Evolutionary conservation across 53 echinoderm and acorn worm species (phyloP).

Genomic region (Echinarachnius parma): DNA sequence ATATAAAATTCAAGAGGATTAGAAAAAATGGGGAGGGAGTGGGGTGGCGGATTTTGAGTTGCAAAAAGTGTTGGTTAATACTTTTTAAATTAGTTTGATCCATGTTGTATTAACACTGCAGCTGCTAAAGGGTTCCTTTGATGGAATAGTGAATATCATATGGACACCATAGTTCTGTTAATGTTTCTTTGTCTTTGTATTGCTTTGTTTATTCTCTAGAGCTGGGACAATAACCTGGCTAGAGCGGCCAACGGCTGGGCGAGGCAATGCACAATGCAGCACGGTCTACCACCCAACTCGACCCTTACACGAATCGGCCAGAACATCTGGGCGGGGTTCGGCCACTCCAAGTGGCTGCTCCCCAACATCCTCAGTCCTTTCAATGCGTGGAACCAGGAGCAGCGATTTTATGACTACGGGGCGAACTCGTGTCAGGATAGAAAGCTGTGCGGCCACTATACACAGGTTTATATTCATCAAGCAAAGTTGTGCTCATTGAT

Average conservation of each 20-base stretch:
- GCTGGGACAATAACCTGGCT: constrained; percentile 56
- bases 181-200: not conserved
- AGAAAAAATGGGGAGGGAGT: no score
- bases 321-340: constrained; percentile 66
- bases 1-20: no score
- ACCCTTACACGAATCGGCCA: constrained; percentile 53
- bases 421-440: constrained; percentile 26
- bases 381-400: constrained; percentile 34
- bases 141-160: no score
- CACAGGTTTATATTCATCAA: constrained; percentile 48
- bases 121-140: no score
- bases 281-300: constrained; percentile 44
- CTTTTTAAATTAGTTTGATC: no score
- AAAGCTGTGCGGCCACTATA: constrained; percentile 39
- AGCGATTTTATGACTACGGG: constrained; percentile 41
- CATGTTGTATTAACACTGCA: no score
- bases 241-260: constrained; percentile 61
- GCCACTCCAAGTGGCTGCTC: constrained; percentile 26
- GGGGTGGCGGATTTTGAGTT: no score
- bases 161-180: no score
- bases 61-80: no score
- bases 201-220: constrained; percentile 19
- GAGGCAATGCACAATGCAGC: constrained; percentile 43
- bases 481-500: no score
- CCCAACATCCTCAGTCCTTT: constrained; percentile 25